Evolutionary conservation across 2,888 invertebrate genomes (phyloP).

Genomic region (Drosophila tripunctata): DNA sequence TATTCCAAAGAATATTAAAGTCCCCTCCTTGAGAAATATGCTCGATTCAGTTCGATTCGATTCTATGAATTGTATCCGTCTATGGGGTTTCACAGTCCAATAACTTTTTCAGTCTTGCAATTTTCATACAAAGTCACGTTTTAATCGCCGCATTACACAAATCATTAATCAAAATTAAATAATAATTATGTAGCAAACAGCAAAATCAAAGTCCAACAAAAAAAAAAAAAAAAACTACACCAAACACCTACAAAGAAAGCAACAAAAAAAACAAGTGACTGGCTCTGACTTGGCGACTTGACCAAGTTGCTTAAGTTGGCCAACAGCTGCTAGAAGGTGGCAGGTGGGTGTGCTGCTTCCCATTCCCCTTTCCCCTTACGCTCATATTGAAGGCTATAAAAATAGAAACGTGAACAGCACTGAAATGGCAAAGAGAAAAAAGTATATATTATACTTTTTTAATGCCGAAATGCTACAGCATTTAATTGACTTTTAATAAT

Average conservation of each 20-base stretch:
- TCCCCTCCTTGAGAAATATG: background rate
- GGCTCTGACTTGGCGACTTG: conserved; percentile 27
- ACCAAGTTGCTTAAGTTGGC: conserved; percentile 30
- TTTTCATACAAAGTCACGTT: conserved; percentile 70
- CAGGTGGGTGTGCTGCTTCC: conserved; percentile 59
- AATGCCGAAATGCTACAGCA: conserved; percentile 32
- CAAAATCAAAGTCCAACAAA: conserved; percentile 38
- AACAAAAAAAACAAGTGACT: conserved; percentile 39
- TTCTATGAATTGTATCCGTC: conserved; percentile 44
- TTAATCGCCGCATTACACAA: conserved; percentile 71
- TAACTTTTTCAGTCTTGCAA: conserved; percentile 42
- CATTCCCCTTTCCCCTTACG: background rate
- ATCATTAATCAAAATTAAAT: conserved; percentile 80
- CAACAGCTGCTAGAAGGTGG: conserved; percentile 33
- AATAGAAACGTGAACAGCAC: conserved; percentile 31
- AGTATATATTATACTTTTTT: conserved; percentile 17
- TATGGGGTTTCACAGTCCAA: conserved; percentile 50
- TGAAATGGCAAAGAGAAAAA: conserved; percentile 22
- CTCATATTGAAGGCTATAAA: conserved; percentile 37
- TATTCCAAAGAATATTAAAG: conserved; percentile 46
- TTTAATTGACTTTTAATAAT: conserved; percentile 79
- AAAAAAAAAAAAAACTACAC: conserved; percentile 5
- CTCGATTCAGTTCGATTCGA: conserved; percentile 7
- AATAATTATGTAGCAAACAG: conserved; percentile 68
- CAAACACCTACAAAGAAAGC: conserved; percentile 35